Percentiles rank a stretch among this genome's conserved stretches.
Conservation (phyloP, 2,113 vertebrate species). For the Fukomys damarensis region DNA sequence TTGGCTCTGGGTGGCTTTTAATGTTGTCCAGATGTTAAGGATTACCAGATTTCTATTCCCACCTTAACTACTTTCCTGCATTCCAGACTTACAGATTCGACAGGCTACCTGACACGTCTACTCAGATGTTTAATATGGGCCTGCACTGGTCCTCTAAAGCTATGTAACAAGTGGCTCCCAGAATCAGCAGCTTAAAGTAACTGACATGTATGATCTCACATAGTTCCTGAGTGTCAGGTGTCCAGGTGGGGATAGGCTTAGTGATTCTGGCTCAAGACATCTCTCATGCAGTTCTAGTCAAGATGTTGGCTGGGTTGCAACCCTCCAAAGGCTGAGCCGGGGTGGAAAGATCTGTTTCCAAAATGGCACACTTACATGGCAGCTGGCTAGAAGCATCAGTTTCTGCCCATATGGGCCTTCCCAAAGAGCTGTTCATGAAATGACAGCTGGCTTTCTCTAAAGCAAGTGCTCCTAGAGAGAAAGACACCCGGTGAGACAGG, state of each 20-base stretch:
- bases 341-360: no score
- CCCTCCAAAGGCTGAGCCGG: neutral
- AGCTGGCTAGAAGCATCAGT: neutral
- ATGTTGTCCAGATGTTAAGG: neutral
- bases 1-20: neutral
- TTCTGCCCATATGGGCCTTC: neutral
- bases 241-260: no score
- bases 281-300: neutral
- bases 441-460: neutral
- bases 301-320: no score
- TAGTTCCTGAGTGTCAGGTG: neutral
- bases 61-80: neutral
- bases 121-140: neutral
- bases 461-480: neutral
- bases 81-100: neutral
- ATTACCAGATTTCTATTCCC: neutral
- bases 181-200: neutral
- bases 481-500: neutral
- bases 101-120: neutral
- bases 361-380: neutral
- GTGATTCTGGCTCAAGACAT: neutral
- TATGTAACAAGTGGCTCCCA: neutral
- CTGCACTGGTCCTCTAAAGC: neutral
- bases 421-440: neutral
- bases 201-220: neutral